Base-by-base conservation (phyloP, 2,888 invertebrate genomes). In the Dicyrtomina minuta region DNA sequence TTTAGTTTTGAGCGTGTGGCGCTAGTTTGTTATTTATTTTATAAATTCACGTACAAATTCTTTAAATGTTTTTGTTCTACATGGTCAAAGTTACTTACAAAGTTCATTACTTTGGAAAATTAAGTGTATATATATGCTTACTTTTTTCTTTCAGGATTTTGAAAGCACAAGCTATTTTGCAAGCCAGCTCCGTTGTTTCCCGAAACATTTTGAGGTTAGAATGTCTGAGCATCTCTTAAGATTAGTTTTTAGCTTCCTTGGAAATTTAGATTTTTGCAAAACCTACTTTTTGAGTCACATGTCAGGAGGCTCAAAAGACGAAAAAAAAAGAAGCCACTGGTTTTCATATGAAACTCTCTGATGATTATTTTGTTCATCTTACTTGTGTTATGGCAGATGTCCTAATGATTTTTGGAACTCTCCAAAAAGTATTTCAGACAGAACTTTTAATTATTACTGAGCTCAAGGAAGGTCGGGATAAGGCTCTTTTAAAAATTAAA, bases 151-250 rank as follows among this genome's bases (percentile, higher is more conserved):
- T n/a, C n/a, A n/a, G n/a, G n/a, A n/a, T n/a, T n/a, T n/a, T n/a
- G n/a, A n/a, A n/a, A n/a, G n/a, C n/a, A n/a, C n/a, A n/a, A n/a
- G n/a, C n/a, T n/a, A n/a, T n/a, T n/a, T n/a, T n/a, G n/a, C n/a
- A n/a, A n/a, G n/a, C n/a, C n/a, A n/a, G n/a, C n/a, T n/a, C n/a
- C n/a, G n/a, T n/a, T n/a, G n/a, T n/a, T 56, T 56, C 33, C 56
- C 56, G 1, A 24, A 27, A 8, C 17, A 27, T 10, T n/a, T 33
- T 27, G 56, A 56, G 15, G 20, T 27, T 3, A 8, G 56, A 13
- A 56, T 56, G 56, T 6, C 56, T 2, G 56, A 56, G 56, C 56
- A 56, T 56, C 26, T 56, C 1, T 17, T 26, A 1, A 15, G 56
- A 56, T 33, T 56, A 10, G 33, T 56, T 4, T 22, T 39, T n/a